phyloP scores from a whole-genome alignment of 2,888 invertebrate species.

The Rutpela maculata region DNA sequence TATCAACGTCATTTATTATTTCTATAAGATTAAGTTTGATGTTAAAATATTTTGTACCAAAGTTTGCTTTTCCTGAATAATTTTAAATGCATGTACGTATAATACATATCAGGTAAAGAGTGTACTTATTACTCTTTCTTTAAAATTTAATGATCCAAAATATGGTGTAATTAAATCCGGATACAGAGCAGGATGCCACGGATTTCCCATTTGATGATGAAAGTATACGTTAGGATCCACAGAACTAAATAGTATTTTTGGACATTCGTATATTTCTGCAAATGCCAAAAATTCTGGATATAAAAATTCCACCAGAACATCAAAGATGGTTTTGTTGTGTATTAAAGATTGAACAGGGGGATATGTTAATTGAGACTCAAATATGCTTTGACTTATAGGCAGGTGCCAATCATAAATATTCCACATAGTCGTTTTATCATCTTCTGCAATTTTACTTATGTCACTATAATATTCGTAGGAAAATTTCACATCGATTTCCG shows the following conservation, averaged over 20 bases:
- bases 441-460: background rate
- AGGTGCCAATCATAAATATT: background rate
- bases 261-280: constrained; percentile 53
- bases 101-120: constrained; percentile 15
- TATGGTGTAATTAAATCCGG: too few relatives aligned
- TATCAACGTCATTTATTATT: constrained; percentile 45
- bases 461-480: constrained; percentile 40
- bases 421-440: too few relatives aligned
- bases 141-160: too few relatives aligned
- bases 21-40: constrained; percentile 51
- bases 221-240: constrained; percentile 34
- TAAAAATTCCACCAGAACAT: constrained; percentile 55
- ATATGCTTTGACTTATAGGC: too few relatives aligned
- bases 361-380: too few relatives aligned
- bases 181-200: too few relatives aligned
- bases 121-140: too few relatives aligned
- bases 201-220: constrained; percentile 27
- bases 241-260: constrained; percentile 53
- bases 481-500: constrained; percentile 38
- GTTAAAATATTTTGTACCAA: constrained; percentile 31
- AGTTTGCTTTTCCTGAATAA: background rate
- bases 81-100: background rate
- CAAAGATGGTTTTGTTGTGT: constrained; percentile 49
- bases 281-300: too few relatives aligned
- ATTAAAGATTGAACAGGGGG: background rate